phyloP scores from a whole-genome alignment of 2,113 vertebrate genomes.

The Mastomys coucha region DNA sequence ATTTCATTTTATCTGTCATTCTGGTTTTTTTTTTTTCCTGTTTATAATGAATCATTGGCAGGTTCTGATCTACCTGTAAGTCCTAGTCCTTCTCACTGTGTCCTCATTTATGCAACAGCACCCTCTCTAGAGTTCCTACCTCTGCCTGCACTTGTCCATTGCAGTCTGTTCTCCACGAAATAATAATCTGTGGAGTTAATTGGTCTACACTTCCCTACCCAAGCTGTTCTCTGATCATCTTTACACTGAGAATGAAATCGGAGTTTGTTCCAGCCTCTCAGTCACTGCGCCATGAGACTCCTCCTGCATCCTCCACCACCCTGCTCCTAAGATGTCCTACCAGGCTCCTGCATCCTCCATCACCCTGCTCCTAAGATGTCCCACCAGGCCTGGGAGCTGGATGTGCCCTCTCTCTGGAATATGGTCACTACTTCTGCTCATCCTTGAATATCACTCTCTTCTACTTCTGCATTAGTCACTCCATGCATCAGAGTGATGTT shows the following conservation, averaged over 20 bases:
- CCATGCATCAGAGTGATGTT: background rate
- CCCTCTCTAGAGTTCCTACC: background rate
- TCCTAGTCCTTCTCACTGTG: background rate
- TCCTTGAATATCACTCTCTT: background rate
- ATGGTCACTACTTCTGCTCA: background rate
- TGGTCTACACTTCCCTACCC: background rate
- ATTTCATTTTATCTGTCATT: background rate
- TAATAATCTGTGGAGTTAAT: background rate
- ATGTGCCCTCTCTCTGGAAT: background rate
- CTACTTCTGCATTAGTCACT: background rate
- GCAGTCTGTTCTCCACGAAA: background rate
- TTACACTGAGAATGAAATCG: background rate
- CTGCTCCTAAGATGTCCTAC: background rate
- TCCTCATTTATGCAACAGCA: background rate
- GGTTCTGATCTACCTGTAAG: background rate
- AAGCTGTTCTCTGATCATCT: background rate
- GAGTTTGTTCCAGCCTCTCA: background rate
- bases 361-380: background rate
- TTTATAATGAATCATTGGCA: background rate
- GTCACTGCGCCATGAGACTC: background rate
- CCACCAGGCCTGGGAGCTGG: background rate
- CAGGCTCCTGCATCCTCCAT: background rate
- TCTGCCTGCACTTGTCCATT: background rate
- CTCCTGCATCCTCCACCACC: background rate
- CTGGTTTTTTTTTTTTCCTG: background rate